These are phyloP conservation scores for Misgurnus mizolepis DNA, from an alignment of 2,113 vertebrate species.

Conservation along the genomic window DNA sequence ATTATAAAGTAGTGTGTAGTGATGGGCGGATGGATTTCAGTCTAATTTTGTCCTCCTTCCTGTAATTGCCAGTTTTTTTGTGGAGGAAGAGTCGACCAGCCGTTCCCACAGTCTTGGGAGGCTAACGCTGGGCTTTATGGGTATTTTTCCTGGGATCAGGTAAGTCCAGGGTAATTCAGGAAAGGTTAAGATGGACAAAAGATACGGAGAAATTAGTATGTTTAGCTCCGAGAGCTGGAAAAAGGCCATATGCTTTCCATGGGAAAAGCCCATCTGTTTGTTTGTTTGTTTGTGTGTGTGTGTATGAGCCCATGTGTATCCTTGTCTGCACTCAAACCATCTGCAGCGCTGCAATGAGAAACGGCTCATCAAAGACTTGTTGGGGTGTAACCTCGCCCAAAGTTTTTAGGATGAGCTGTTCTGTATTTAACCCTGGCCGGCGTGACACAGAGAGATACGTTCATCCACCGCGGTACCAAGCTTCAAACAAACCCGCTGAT, in stretches of 20 bases:
- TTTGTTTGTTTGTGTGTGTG: slow-evolving; percentile 43
- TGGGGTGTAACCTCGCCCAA: slow-evolving; percentile 66
- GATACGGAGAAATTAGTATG: not conserved
- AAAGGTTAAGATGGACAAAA: not conserved
- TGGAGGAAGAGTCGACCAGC: slow-evolving; percentile 15
- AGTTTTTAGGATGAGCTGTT: slow-evolving; percentile 65
- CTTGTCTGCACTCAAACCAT: not conserved
- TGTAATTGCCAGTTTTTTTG: slow-evolving; percentile 43
- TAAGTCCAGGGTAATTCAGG: slow-evolving; percentile 14
- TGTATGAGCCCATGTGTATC: slow-evolving; percentile 17
- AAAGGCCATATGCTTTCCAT: slow-evolving; percentile 35
- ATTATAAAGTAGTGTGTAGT: slow-evolving; percentile 43
- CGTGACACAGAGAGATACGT: slow-evolving; percentile 53
- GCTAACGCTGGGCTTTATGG: not conserved
- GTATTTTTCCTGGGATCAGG: slow-evolving; percentile 15
- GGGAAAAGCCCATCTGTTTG: slow-evolving; percentile 46
- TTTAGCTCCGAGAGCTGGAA: slow-evolving; percentile 20
- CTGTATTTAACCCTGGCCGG: slow-evolving; percentile 67
- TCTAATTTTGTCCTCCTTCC: slow-evolving; percentile 44
- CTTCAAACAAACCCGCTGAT: slow-evolving; percentile 62
- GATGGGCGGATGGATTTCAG: slow-evolving; percentile 28
- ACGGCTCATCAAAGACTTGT: slow-evolving; percentile 63
- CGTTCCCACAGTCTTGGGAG: slow-evolving; percentile 42
- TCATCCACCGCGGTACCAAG: slow-evolving; percentile 56
- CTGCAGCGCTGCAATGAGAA: slow-evolving; percentile 2